Evolutionary conservation across 2,888 invertebrate genomes (phyloP).

Genomic region (Ormyrus rosae): DNA sequence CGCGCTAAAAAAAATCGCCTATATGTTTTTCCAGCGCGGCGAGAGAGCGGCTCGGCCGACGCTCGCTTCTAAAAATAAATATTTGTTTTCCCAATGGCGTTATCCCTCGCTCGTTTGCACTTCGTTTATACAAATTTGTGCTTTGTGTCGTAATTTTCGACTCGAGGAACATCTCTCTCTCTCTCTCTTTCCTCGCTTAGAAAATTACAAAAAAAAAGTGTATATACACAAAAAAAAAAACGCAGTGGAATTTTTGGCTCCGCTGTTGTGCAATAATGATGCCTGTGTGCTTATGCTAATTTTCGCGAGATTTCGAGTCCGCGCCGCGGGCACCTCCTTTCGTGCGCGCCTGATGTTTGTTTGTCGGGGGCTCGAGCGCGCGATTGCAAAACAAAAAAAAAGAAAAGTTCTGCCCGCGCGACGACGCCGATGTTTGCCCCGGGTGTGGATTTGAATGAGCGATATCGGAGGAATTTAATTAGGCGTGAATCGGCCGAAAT

Average conservation of each 20-base stretch:
- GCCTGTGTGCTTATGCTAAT: conserved; percentile 62
- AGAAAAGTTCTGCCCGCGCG: not conserved
- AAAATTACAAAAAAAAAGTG: not conserved
- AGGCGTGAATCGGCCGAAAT: too few relatives aligned
- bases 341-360: conserved; percentile 18
- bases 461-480: too few relatives aligned
- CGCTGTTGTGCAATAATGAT: conserved; percentile 64
- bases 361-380: conserved; percentile 2
- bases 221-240: conserved; percentile 10
- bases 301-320: conserved; percentile 18
- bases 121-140: conserved; percentile 57
- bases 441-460: too few relatives aligned
- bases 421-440: not conserved
- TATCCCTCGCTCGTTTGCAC: conserved; percentile 49
- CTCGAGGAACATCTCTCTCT: not conserved
- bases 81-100: conserved; percentile 50
- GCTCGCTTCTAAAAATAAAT: conserved; percentile 51
- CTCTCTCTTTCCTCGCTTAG: too few relatives aligned
- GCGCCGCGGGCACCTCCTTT: not conserved
- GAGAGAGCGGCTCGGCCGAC: not conserved
- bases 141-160: conserved; percentile 41
- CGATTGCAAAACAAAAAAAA: conserved; percentile 34
- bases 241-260: conserved; percentile 61
- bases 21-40: conserved; percentile 33
- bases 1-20: conserved; percentile 5